Conservation (phyloP, 2,888 invertebrate species). For the Sipha maydis region DNA sequence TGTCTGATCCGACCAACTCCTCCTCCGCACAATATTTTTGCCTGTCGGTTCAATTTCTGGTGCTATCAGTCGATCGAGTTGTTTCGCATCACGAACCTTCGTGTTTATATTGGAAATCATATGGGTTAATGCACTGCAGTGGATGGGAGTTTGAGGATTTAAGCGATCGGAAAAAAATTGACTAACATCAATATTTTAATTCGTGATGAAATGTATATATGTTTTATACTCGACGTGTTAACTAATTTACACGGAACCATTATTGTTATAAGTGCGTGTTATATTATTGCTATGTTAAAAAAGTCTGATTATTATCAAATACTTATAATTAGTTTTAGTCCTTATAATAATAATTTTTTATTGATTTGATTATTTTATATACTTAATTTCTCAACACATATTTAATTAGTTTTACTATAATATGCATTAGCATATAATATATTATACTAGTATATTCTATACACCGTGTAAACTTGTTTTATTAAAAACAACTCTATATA, state of each 20-base stretch:
- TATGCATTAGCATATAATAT: background rate
- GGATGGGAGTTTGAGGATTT: background rate
- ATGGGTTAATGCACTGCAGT: conserved; percentile 14
- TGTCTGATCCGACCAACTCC: conserved; percentile 41
- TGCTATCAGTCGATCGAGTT: conserved; percentile 29
- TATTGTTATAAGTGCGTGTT: background rate
- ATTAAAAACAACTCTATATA: background rate
- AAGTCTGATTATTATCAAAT: conserved; percentile 25
- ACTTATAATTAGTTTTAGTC: conserved; percentile 29
- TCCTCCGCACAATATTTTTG: conserved; percentile 23
- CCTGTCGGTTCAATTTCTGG: conserved; percentile 9
- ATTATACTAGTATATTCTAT: background rate
- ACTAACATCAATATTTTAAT: background rate
- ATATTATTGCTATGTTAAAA: background rate
- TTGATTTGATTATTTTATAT: conserved; percentile 38
- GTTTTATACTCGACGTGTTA: background rate
- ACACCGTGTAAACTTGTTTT: conserved; percentile 22
- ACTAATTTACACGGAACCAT: background rate
- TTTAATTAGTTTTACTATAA: conserved; percentile 27
- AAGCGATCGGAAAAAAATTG: background rate
- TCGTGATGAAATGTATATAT: background rate
- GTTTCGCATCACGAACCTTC: conserved; percentile 53
- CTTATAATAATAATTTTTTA: conserved; percentile 27
- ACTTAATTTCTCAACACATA: conserved; percentile 9
- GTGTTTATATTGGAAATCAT: conserved; percentile 4